Evolutionary conservation across 1,140 invertebrate genomes (phyloP).

Genomic region (Drosophila baimaii): DNA sequence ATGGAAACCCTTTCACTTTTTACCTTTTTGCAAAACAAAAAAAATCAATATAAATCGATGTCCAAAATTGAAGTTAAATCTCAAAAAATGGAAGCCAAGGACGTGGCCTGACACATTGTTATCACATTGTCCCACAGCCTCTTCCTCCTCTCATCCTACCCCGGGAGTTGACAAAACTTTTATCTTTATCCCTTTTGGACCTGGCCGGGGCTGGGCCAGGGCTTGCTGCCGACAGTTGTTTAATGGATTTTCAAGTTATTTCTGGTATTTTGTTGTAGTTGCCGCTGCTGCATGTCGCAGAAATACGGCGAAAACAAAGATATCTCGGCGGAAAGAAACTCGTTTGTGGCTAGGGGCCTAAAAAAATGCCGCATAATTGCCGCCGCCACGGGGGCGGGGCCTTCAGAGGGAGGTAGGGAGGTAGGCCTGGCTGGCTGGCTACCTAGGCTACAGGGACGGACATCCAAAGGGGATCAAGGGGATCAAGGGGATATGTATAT

Average conservation of each 20-base stretch:
- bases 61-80: conserved; percentile 7
- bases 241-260: conserved; percentile 83
- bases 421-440: neutral
- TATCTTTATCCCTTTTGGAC: conserved; percentile 70
- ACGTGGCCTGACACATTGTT: conserved; percentile 77
- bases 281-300: conserved; percentile 59
- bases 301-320: conserved; percentile 68
- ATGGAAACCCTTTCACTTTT: conserved; percentile 68
- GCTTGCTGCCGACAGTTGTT: conserved; percentile 48
- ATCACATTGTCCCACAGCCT: conserved; percentile 61
- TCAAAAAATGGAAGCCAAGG: conserved; percentile 68
- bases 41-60: conserved; percentile 59
- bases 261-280: conserved; percentile 80
- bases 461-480: neutral
- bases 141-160: neutral
- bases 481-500: neutral
- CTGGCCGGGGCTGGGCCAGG: conserved; percentile 15
- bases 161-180: conserved; percentile 66
- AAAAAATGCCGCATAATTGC: conserved; percentile 81
- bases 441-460: conserved; percentile 6
- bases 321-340: conserved; percentile 69
- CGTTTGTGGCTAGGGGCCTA: conserved; percentile 69
- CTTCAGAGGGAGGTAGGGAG: neutral
- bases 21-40: neutral
- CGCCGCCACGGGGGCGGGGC: conserved; percentile 51